Evolutionary conservation across 2,113 vertebrate genomes (phyloP), one percentile per base, ranked within the genome.

Genomic region (Agelaius tricolor): DNA sequence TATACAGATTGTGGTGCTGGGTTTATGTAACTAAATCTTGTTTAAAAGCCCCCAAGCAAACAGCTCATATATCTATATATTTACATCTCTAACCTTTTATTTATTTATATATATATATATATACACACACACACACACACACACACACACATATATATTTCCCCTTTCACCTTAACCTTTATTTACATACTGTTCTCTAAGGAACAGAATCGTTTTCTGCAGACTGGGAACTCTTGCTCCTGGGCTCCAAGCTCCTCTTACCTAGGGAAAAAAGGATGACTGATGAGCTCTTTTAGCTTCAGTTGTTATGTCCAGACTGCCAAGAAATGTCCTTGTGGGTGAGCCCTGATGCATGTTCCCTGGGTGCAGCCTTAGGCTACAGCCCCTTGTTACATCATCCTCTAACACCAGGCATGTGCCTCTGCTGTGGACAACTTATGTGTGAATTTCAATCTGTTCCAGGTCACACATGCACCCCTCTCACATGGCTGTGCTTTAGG

Each of bases 131-230:
- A 52, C 18, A 30, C 12, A 26, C 4, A 4, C 2, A 8, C 1
- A 27, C 4, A 43, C 7, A 54, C 9, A 27, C 2, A 57, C 4
- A n/a, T 1, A 17, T 1, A 3, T 15, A 22, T 46, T 7, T 55
- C 28, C 26, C 44, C 21, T 54, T 43, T 85, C 3, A 18, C 19
- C 46, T 77, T 74, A 16, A 35, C 17, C 12, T 57, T 69, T 86
- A 59, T 51, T 76, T 87, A 46, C 8, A 7, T 43, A 39, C 35
- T 47, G 15, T 19, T 63, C 33, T 79, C 27, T 27, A 72, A 84
- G 30, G 58, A 90, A n/a, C 26, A 69, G 33, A n/a, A 15, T n/a
- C 13, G 8, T 28, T 75, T 37, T 20, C 55, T 73, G 58, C 16
- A 79, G 54, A 31, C 13, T 63, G 30, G 43, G 58, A 85, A 19